phyloP scores from a whole-genome alignment of 2,113 vertebrate genomes.

The Thoracochromis brauschi region DNA sequence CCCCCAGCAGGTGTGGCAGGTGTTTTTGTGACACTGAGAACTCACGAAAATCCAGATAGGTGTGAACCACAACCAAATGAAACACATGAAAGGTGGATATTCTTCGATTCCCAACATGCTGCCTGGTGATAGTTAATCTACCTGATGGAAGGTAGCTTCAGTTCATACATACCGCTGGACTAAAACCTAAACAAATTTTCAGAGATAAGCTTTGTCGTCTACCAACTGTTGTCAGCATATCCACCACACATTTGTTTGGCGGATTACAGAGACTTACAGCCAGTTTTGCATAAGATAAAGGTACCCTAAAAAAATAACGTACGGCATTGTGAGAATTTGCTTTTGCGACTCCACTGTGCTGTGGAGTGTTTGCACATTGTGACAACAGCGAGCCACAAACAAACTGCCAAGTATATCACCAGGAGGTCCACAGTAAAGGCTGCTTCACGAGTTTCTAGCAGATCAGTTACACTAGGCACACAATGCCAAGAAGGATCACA shows the following conservation, averaged over 20 bases:
- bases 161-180: neutral
- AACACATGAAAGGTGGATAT: neutral
- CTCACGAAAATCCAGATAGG: neutral
- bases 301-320: neutral
- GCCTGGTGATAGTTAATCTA: neutral
- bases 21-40: neutral
- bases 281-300: slow-evolving; percentile 15
- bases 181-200: neutral
- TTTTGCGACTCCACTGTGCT: neutral
- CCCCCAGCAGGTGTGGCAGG: neutral
- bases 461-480: neutral
- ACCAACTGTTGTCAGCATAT: neutral
- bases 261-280: neutral
- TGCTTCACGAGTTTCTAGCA: neutral
- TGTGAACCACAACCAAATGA: neutral
- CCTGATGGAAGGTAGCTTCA: neutral
- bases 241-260: neutral
- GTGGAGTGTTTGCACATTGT: neutral
- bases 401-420: neutral
- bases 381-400: neutral
- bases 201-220: neutral
- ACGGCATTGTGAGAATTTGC: neutral
- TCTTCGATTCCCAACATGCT: neutral
- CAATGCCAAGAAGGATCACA: neutral
- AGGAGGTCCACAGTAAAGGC: neutral